Evolutionary conservation across 2,888 invertebrate species (phyloP), one percentile per base, ranked within the genome.

Genomic region (Cetonia aurata): DNA sequence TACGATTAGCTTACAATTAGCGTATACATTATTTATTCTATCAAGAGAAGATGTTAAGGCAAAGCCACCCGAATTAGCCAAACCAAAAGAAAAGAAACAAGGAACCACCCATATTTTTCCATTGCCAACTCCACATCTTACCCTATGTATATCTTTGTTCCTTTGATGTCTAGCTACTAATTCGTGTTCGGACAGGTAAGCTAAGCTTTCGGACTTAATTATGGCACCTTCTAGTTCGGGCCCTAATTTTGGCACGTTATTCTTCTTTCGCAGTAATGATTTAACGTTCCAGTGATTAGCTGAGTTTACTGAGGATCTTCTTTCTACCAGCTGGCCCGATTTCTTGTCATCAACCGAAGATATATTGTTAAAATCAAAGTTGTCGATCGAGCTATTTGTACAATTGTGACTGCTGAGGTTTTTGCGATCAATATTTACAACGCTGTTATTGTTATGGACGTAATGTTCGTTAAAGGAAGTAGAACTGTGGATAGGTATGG

Each of bases 151-250:
- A 69, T 86, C 83, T 80, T 85, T 85, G 79, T 85, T 86, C 75
- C 85, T 80, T 78, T 85, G 84, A 76, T 86, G 86, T 75, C 87
- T 84, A 76, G 86, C 86, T 72, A 87, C 79, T 79, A 87, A 81
- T 77, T 87, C 87, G 75, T 83, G 80, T 72, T 86, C 86, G 55
- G 85, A 82, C 66, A 87, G 80, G 76, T 86, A 86, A 42, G 86
- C 86, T 77, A 87, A 82, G 78, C 86, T 86, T 78, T 87, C 86
- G 12, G 86, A 85, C 77, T 86, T 86, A 77, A 86, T 80, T 73
- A 86, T 86, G 71, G 86, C 85, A 71, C 84, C 85, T 78, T 86
- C 86, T 74, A 86, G 77, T 77, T 86, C 86, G 13, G 86, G 85
- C 75, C 84, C 82, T 69, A 86, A 76, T 75, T 81, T 83, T 48